Evolutionary conservation across 2,888 invertebrate genomes (phyloP).

Genomic region (Drosophila crucigera): DNA sequence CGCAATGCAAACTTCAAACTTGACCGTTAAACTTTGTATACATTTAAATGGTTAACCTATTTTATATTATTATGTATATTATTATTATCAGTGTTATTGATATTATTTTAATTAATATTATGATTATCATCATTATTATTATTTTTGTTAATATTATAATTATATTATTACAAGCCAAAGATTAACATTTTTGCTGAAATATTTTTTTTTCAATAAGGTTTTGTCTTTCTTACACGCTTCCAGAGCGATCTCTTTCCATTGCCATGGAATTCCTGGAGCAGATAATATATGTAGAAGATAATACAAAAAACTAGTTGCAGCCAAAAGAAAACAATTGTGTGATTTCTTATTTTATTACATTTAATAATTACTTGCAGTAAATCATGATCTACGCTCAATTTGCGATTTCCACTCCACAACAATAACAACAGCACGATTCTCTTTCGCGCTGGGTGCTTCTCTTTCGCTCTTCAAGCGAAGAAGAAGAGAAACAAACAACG

Average conservation of each 20-base stretch:
- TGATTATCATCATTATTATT: neutral
- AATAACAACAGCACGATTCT: slow-evolving; percentile 18
- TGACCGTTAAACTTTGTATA: slow-evolving; percentile 8
- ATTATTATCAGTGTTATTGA: neutral
- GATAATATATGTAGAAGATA: neutral
- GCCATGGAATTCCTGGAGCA: neutral
- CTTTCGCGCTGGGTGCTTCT: slow-evolving; percentile 20
- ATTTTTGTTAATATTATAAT: neutral
- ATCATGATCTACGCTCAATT: neutral
- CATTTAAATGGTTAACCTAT: neutral
- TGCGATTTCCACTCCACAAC: neutral
- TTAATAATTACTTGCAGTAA: neutral
- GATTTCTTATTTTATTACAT: neutral
- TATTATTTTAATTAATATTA: neutral
- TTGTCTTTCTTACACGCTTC: neutral
- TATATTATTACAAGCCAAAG: neutral
- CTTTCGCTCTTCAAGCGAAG: slow-evolving; percentile 40
- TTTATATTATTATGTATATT: neutral
- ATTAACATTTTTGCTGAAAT: neutral
- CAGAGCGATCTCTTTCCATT: neutral
- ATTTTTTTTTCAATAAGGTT: neutral
- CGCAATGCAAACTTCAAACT: neutral
- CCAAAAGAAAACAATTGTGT: neutral
- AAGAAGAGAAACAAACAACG: slow-evolving; percentile 50
- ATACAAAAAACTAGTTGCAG: neutral